These are phyloP conservation scores for Drosophila hydei DNA, from an alignment of 1,140 invertebrate species.

Conservation along the genomic window DNA sequence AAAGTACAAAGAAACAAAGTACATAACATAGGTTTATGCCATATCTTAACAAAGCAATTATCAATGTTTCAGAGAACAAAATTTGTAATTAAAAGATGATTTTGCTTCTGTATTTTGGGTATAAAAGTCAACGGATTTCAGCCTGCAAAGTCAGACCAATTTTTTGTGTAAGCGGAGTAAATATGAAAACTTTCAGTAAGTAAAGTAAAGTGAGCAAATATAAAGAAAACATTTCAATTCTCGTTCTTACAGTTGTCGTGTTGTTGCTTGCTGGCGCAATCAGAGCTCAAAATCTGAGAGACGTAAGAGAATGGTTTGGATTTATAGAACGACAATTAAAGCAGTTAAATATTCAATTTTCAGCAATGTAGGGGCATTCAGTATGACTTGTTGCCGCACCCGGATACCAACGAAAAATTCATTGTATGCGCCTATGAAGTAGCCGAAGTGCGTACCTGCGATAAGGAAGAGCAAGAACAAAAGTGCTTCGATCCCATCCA, in stretches of 20 bases:
- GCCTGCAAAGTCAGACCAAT: neutral
- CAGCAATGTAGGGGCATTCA: conserved; percentile 10
- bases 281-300: conserved; percentile 8
- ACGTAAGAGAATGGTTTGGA: conserved; percentile 1
- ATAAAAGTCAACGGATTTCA: neutral
- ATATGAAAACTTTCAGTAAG: conserved; percentile 8
- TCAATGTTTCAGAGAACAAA: neutral
- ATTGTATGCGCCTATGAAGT: conserved; percentile 17
- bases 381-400: conserved; percentile 9
- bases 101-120: neutral
- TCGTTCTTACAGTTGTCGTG: neutral
- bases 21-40: neutral
- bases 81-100: conserved; percentile 12
- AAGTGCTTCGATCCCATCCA: conserved; percentile 14
- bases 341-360: neutral
- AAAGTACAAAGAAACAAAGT: neutral
- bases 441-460: conserved; percentile 8
- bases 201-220: neutral
- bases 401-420: neutral
- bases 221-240: neutral
- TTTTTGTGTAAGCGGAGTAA: neutral
- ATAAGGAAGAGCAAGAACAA: neutral
- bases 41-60: conserved; percentile 1
- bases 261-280: neutral
- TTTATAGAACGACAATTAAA: neutral